Base-by-base conservation (phyloP, 2,888 invertebrate genomes). In the Apeira syringaria region DNA sequence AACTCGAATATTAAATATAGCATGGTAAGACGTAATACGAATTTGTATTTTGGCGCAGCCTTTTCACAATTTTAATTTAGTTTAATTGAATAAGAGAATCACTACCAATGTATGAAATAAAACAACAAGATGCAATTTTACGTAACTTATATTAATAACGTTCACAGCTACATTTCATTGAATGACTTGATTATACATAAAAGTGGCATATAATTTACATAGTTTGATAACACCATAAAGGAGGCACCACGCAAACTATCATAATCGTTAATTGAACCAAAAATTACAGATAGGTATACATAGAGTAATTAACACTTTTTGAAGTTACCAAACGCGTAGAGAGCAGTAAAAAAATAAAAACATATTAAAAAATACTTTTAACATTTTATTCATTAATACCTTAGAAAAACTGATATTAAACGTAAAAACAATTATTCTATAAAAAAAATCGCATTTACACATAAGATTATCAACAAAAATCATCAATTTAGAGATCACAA, bases 401-500 rank as follows among this genome's bases (percentile, higher is more conserved):
- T 31, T 31, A 26, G 30, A 15, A 26, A 42, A 15, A 26, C 4
- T 9, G 9, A 31, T 3, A 35, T 26, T 6, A 8, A 6, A 38
- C 25, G 30, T 7, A 17, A 37, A 38, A 30, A 43, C 34, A 20
- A 26, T 11, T 18, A 20, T 25, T 48, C 46, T 15, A 36, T 42
- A 34, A 44, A 44, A 25, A 30, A 38, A 36, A 45, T 39, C 45
- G n/a, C n/a, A 54, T 43, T 32, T 53, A 47, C 38, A 49, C 53
- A 57, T 47, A 56, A 65, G 47, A 64, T 61, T 59, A 69, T 61
- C 64, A 75, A 71, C 71, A 72, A 75, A 59, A 64, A 68, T 67
- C 55, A 66, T 69, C 62, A 56, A 66, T 67, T 66, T 55, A 72
- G 82, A 82, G 82, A 84, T 82, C 83, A 80, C 72, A 70, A 73